These are phyloP conservation scores for Plotosus lineatus DNA, from an alignment of 2,113 vertebrate species.

Conservation along the genomic window DNA sequence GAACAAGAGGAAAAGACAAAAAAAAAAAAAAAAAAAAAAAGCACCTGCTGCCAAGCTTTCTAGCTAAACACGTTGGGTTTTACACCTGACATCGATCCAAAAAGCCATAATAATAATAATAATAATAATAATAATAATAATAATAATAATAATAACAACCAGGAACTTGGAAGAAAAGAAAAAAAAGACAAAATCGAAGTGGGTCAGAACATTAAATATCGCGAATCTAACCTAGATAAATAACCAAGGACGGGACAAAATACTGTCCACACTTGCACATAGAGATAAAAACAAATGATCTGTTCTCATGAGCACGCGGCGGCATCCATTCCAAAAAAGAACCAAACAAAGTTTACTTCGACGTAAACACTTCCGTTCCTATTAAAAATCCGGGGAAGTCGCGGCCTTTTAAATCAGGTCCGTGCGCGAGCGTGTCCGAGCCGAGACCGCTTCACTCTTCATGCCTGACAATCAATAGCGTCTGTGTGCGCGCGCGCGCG, in stretches of 20 bases:
- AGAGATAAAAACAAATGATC: too few species aligned
- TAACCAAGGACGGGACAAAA: too few species aligned
- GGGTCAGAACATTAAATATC: not conserved
- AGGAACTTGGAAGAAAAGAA: slow-evolving; percentile 3
- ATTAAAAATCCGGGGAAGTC: slow-evolving; percentile 9
- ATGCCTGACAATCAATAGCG: slow-evolving; percentile 41
- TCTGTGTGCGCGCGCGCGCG: too few species aligned
- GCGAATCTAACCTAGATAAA: not conserved
- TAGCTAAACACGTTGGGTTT: not conserved
- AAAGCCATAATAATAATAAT: too few species aligned
- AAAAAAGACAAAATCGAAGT: not conserved
- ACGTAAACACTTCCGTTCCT: too few species aligned
- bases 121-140: too few species aligned
- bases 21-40: not conserved
- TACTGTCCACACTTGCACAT: too few species aligned
- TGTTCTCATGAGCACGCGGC: not conserved
- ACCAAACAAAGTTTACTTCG: not conserved
- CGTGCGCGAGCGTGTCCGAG: not conserved
- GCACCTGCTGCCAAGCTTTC: slow-evolving; percentile 25
- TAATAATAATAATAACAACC: too few species aligned
- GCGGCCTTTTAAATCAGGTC: slow-evolving; percentile 9
- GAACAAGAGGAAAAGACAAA: not conserved
- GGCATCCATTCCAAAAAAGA: not conserved
- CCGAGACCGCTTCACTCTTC: slow-evolving; percentile 10
- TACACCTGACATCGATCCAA: too few species aligned